Base-by-base conservation (phyloP, 2,113 vertebrate genomes). In the Lasiurus cinereus region DNA sequence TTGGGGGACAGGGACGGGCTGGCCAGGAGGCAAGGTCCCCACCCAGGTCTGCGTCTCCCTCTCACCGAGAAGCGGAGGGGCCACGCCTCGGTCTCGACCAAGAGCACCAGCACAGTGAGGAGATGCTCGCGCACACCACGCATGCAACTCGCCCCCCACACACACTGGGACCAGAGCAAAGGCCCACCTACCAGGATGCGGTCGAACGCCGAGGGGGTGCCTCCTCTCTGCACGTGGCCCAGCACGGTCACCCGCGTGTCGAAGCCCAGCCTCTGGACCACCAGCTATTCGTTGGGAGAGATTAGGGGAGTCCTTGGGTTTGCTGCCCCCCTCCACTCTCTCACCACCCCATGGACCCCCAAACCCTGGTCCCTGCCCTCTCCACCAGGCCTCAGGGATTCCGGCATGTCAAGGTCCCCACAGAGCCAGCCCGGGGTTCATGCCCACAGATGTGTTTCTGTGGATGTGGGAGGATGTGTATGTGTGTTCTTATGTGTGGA, bases 211-310 rank as follows among this genome's bases (percentile, higher is more conserved):
- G 99, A 99, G 0, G 99, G 99, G 0, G 99, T 99, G 87, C 99
- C 99, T 72, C 99, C 99, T 2, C 99, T 98, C 98, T 99, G 99
- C 92, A 99, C 99, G 0, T 99, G 99, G 59, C 99, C 99, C 3
- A 99, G 99, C 8, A 99, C 99, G 0, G 99, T 99, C 98, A 99
- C 98, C 0, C 99, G 98, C 0, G 99, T 99, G 97, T 99, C 99
- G 0, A 99, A 99, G 54, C 99, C 99, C 96, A 99, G 95, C 70
- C 99, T 98, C 36, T 98, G 96, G 33, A 98, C 98, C 93, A 99
- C 99, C 97, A 99, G 98, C 99, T 99, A 96, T 16, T 0, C 1
- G 8, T 82, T 0, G n/a, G 50, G 69, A 67, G 73, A 62, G 12
- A 67, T 62, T 6, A 0, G 4, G 66, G 6, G 3, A 39, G 22